Evolutionary conservation across 1,140 invertebrate genomes (phyloP), one percentile per base, ranked within the genome.

Genomic region (Dendrolimus kikuchii): DNA sequence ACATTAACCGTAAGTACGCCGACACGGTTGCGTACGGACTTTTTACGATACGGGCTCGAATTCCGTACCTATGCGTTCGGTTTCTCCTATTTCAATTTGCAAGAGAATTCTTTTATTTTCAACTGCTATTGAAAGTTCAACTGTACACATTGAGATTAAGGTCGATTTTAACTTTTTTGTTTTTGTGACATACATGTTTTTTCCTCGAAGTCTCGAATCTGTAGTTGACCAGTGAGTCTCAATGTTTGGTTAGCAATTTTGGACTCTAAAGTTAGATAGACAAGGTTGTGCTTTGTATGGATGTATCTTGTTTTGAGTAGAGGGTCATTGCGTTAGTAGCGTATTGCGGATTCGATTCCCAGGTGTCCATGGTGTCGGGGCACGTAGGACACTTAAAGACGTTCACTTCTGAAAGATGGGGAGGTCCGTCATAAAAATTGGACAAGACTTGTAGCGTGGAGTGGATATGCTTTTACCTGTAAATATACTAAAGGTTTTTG

Each of bases 401-500:
- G 68, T 76, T 64, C 73, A 80, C 74, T 76, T 79, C 72, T 73
- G 71, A 81, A 76, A 77, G 72, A 75, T 81, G 83, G 82, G 82
- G 80, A 79, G 72, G 70, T 80, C 58, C 70, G 82, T 83, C 79
- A 86, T 86, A 83, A 83, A 83, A 83, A 81, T 81, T 74, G 76
- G 79, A 80, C 71, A 45, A 45, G n/a, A 65, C 63, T 61, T 75
- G 64, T 67, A 57, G 61, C 68, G 64, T 45, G 63, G 54, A 62
- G 55, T 65, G 60, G 64, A 71, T 65, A 60, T 41, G 62, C 49
- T 55, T 58, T 66, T 41, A 7, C 5, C 49, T 50, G 40, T 55
- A 50, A 46, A 53, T 62, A 54, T 45, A 59, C 2, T 9, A 45
- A 60, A 64, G 69, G 74, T 23, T 23, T 23, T 23, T 23, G 23